Evolutionary conservation across 1,140 invertebrate species (phyloP), one percentile per base, ranked within the genome.

Genomic region (Coboldia fuscipes): DNA sequence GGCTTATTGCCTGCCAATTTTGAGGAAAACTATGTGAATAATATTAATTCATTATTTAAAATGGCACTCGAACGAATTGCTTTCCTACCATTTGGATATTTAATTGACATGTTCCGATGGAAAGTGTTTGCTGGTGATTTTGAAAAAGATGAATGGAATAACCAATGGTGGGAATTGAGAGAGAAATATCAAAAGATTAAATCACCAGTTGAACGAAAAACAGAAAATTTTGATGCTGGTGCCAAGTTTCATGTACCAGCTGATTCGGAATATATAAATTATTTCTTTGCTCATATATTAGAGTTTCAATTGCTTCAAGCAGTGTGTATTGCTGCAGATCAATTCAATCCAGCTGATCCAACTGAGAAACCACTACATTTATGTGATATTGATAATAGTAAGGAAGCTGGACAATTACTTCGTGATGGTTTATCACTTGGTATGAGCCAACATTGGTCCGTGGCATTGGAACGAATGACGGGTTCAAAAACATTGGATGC

Each of bases 231-330:
- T 41, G 70, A 72, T 49, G 56, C 70, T 5, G 67, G 65, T 7
- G 63, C 69, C 14, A 73, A 72, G 45, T 73, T 65, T 38, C 70
- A 73, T 41, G 56, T 72, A 2, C 52, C 65, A 34, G 62, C 60
- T 1, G 60, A 65, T 47, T 53, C 59, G 2, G 61, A 63, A 17
- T 71, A 71, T 30, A 42, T 41, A 50, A 66, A 70, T 30, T 75
- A 75, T 48, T 75, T 75, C 44, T 57, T 73, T 30, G 42, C 63
- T 41, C 44, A 60, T 45, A 44, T 67, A 47, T 44, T 68, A 37
- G 42, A 70, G 49, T 77, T 75, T 47, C 72, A 75, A 47, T 67
- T 76, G 36, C 67, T 72, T 40, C 57, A 65, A 44, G 50, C 62
- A 0, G 37, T 77, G 20, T 77, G 74, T 40, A 51, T 58, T 6